phyloP scores from a whole-genome alignment of 2,888 invertebrate species.

The Willowsia nigromaculata region DNA sequence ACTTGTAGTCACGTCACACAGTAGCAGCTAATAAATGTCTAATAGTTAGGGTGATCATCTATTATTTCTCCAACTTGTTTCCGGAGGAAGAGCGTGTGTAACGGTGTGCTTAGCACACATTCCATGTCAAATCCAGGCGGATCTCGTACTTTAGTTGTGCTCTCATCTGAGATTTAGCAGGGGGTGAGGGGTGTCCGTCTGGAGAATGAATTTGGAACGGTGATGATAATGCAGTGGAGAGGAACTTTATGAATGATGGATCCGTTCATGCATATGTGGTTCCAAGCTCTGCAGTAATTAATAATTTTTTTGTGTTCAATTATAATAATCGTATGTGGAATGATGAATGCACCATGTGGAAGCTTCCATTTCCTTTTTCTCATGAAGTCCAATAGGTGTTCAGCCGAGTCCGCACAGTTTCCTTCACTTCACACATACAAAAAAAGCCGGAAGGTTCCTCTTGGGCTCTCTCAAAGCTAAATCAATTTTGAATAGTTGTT shows the following conservation, averaged over 20 bases:
- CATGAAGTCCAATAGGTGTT: not conserved
- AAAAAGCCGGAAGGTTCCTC: too few relatives aligned
- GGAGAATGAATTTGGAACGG: constrained; percentile 2
- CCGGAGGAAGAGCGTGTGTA: too few relatives aligned
- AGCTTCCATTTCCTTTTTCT: not conserved
- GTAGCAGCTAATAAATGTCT: too few relatives aligned
- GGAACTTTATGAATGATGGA: not conserved
- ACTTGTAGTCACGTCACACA: too few relatives aligned
- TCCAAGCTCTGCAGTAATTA: too few relatives aligned
- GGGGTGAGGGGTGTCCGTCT: not conserved
- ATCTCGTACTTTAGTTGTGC: not conserved
- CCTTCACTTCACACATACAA: too few relatives aligned
- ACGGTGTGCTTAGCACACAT: too few relatives aligned
- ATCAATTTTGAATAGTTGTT: not conserved
- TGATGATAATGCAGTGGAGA: not conserved
- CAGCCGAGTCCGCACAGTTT: too few relatives aligned
- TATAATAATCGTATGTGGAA: not conserved
- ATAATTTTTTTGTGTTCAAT: too few relatives aligned
- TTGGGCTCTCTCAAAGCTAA: not conserved
- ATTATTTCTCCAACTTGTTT: too few relatives aligned
- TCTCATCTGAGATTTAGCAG: not conserved
- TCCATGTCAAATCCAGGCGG: not conserved
- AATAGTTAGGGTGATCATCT: too few relatives aligned
- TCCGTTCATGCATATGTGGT: too few relatives aligned
- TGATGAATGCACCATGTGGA: not conserved